Percentiles rank a stretch among this genome's conserved stretches.
These are phyloP conservation scores for Epicauta chinensis DNA, from an alignment of 1,140 invertebrate genomes.

Conservation along the genomic window DNA sequence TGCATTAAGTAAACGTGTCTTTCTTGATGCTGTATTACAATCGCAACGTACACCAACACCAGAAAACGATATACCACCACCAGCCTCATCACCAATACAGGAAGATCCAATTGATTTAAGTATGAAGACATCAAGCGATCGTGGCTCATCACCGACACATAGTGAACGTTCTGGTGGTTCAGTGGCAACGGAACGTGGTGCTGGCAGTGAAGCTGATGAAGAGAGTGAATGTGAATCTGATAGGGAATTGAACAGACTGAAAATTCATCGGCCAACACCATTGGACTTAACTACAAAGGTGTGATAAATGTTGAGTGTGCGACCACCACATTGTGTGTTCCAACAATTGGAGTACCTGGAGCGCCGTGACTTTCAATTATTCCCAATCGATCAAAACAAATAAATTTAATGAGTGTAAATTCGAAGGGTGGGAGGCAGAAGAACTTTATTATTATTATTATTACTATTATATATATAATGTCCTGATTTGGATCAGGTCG, in stretches of 20 bases:
- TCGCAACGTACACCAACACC: slow-evolving; percentile 52
- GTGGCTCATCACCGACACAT: slow-evolving; percentile 45
- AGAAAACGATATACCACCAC: slow-evolving; percentile 39
- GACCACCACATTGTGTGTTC: slow-evolving; percentile 22
- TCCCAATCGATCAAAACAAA: no score
- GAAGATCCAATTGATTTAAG: slow-evolving; percentile 74
- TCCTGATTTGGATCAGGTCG: not conserved
- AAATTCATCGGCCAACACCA: slow-evolving; percentile 50
- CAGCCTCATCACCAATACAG: slow-evolving; percentile 43
- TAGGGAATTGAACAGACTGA: slow-evolving; percentile 49
- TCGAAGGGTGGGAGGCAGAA: not conserved
- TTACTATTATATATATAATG: not conserved
- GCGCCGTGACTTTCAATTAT: not conserved
- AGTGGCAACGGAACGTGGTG: slow-evolving; percentile 45
- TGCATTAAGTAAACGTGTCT: slow-evolving; percentile 59
- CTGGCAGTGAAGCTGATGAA: slow-evolving; percentile 49
- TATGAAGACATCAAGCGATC: slow-evolving; percentile 54
- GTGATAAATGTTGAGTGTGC: slow-evolving; percentile 27
- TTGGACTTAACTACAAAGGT: slow-evolving; percentile 60
- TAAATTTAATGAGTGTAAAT: not conserved
- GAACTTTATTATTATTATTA: not conserved
- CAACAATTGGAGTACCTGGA: slow-evolving; percentile 3
- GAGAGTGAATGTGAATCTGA: slow-evolving; percentile 49
- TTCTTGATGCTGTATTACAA: slow-evolving; percentile 64
- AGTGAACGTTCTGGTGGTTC: slow-evolving; percentile 47